Evolutionary conservation across 2,888 invertebrate genomes (phyloP).

Genomic region (Calameuta filiformis): DNA sequence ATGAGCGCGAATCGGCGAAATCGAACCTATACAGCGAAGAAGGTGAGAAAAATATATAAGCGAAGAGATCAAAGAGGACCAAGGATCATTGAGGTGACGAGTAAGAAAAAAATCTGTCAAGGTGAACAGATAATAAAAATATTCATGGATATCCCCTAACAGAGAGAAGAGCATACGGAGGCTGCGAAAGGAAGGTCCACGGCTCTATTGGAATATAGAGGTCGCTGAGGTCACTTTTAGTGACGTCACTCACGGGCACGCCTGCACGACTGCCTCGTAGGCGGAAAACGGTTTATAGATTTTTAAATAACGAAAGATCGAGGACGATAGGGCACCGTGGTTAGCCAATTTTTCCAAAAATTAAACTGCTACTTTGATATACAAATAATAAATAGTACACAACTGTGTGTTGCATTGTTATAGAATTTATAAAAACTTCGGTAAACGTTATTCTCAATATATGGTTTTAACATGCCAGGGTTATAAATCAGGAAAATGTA

Average conservation of each 20-base stretch:
- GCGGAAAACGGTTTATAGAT: conserved; percentile 17
- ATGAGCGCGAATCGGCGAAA: background rate
- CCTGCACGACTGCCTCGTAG: conserved; percentile 24
- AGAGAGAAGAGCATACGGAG: background rate
- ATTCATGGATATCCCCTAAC: background rate
- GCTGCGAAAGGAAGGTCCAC: conserved; percentile 16
- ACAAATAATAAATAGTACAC: background rate
- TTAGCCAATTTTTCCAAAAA: background rate
- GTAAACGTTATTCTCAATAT: background rate
- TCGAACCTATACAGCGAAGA: background rate
- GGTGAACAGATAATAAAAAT: background rate
- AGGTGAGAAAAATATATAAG: background rate
- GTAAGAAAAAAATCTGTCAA: background rate
- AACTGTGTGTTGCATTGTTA: background rate
- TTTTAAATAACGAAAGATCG: conserved; percentile 12
- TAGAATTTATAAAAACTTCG: background rate
- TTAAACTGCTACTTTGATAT: background rate
- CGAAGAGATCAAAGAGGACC: background rate
- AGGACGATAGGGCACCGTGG: background rate
- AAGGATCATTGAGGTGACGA: background rate
- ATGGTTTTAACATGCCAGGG: no score
- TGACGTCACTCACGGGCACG: conserved; percentile 35
- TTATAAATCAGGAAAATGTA: background rate
- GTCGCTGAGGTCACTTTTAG: conserved; percentile 34
- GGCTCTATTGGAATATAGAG: conserved; percentile 24